Base-by-base conservation (phyloP, 53 echinoderm and acorn worm species). In the Mesocentrotus franciscanus region DNA sequence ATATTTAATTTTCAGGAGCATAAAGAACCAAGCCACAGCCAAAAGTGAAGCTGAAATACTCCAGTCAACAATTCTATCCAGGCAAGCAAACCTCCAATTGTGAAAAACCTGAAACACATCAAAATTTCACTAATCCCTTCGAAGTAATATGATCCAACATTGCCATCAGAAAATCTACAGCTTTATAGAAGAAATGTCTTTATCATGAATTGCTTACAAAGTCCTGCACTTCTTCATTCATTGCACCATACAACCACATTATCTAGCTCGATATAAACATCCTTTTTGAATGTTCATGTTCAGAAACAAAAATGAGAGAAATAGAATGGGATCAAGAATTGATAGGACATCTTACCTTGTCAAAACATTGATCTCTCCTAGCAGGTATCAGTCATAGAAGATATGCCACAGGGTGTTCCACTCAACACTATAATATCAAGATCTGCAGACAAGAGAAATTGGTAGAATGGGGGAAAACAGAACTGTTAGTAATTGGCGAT, bases 331-430 rank as follows among this genome's bases (percentile, higher is more conserved):
- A 59, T 5, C 10, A 60, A 39, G 22, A 59, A 59, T 29, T 58
- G 26, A 59, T 7, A 30, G 6, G 6, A 1, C 20, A 16, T 35
- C 91, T 91, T 66, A 91, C 91, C 91, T 91, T 35, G 91, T 91
- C 91, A 91, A 91, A 34, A 91, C 91, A 91, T 91, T 61, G 91
- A 91, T 64, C 64, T 68, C 30, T 62, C 62, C 58, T 64, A 22
- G 64, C 30, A 59, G 61, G 62, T 29, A 34, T 20, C 68, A 68
- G 39, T 39, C 91, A 62, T 66, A 91, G 91, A 64, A 66, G 36
- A 87, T 57, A 58, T 32, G 66, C 36, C 22, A 60, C 57, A 35
- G 39, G 64, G 26, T 35, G 66, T 33, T 66, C 66, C 34, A 66
- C 90, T 90, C 66, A 30, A 58, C 29, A 58, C 61, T 61, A 10